phyloP scores from a whole-genome alignment of 1,140 invertebrate genomes.

The Sitophilus oryzae region DNA sequence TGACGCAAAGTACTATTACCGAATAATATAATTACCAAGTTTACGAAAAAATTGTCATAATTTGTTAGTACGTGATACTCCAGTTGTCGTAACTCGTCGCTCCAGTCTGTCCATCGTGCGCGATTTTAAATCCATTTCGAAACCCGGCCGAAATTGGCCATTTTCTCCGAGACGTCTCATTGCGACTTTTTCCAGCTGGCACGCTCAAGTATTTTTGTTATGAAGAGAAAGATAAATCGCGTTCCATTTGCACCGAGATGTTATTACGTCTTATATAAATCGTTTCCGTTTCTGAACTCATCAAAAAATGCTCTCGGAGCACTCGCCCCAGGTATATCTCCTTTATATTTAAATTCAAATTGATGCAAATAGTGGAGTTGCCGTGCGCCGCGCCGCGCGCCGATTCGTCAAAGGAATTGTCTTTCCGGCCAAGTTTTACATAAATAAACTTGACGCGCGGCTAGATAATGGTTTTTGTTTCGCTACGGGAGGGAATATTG shows the following conservation, averaged over 20 bases:
- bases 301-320: conserved; percentile 18
- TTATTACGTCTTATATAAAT: conserved; percentile 23
- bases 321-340: conserved; percentile 9
- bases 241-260: conserved; percentile 7
- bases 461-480: not conserved
- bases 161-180: conserved; percentile 15
- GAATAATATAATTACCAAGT: too few relatives aligned
- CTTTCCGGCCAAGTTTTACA: not conserved
- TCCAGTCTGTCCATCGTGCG: not conserved
- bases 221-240: not conserved
- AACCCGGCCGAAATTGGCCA: conserved; percentile 19
- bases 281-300: conserved; percentile 17
- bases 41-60: too few relatives aligned
- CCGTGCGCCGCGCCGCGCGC: not conserved
- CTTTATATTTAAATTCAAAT: conserved; percentile 17
- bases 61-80: too few relatives aligned
- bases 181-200: conserved; percentile 18
- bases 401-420: conserved; percentile 16
- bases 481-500: too few relatives aligned
- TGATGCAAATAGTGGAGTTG: conserved; percentile 15
- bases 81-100: not conserved
- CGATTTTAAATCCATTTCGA: conserved; percentile 22
- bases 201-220: not conserved
- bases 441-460: not conserved
- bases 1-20: too few relatives aligned